Evolutionary conservation across 1,140 invertebrate species (phyloP).

Genomic region (Subanguina moxae): DNA sequence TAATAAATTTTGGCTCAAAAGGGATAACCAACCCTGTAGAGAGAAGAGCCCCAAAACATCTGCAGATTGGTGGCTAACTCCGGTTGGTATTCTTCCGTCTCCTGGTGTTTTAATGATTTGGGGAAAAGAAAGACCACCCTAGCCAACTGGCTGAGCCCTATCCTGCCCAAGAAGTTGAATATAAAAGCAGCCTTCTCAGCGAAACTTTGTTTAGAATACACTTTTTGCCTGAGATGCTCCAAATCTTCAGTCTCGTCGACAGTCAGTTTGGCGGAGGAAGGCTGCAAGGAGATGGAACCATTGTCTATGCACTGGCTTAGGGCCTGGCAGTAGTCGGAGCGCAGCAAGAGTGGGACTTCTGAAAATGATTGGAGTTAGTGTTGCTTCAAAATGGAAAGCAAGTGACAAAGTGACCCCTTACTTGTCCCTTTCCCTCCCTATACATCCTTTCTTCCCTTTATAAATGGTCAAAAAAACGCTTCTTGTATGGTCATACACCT

Average conservation of each 20-base stretch:
- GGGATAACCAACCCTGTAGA: constrained; percentile 26
- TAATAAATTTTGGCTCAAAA: background rate
- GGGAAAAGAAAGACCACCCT: background rate
- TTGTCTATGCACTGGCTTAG: background rate
- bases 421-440: no score
- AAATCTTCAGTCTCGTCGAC: background rate
- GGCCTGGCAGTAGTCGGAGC: background rate
- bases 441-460: no score
- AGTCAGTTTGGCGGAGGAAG: background rate
- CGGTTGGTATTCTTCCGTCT: background rate
- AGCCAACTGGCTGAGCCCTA: background rate
- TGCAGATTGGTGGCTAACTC: constrained; percentile 40
- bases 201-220: background rate
- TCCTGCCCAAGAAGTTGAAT: background rate
- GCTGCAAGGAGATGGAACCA: background rate
- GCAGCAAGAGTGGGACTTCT: constrained; percentile 8
- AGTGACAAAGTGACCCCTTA: no score
- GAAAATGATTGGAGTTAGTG: no score
- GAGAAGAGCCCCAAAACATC: constrained; percentile 37
- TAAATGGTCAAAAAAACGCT: no score
- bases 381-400: no score
- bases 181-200: background rate
- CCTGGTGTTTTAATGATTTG: background rate
- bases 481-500: no score
- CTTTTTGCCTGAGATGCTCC: background rate